Conservation (phyloP, 2,113 vertebrate genomes). For the Mobula hypostoma region DNA sequence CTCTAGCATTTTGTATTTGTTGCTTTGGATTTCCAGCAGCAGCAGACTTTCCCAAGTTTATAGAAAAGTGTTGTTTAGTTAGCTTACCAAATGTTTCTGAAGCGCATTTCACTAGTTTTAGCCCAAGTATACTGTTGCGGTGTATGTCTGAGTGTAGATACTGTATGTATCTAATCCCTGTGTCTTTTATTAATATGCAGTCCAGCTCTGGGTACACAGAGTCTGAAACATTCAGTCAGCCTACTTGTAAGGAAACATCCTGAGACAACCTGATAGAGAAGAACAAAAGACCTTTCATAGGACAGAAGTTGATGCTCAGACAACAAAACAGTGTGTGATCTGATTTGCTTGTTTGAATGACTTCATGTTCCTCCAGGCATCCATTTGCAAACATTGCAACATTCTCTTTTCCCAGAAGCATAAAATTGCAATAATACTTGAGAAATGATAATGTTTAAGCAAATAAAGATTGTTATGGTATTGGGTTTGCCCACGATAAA, state of each 20-base stretch:
- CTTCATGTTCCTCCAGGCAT: not conserved
- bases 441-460: constrained; percentile 19
- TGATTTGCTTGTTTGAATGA: constrained; percentile 22
- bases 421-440: constrained; percentile 6
- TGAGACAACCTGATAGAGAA: not conserved
- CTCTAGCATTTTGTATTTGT: too few relatives aligned
- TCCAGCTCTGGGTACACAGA: not conserved
- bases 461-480: not conserved
- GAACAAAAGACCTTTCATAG: not conserved
- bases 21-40: too few relatives aligned
- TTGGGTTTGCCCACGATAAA: not conserved
- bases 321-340: constrained; percentile 21
- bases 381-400: constrained; percentile 12
- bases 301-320: not conserved
- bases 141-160: not conserved
- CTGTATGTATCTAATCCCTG: not conserved
- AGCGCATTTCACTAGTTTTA: not conserved
- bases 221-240: not conserved
- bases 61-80: not conserved
- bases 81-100: not conserved
- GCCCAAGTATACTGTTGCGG: not conserved
- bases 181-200: not conserved
- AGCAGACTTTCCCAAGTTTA: too few relatives aligned
- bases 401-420: constrained; percentile 7
- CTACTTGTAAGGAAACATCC: not conserved